A percentile compares a stretch with the other conserved stretches of the same genome.
Evolutionary conservation across 2,888 invertebrate species (phyloP).

Genomic region (Nematopogon swammerdamellus): DNA sequence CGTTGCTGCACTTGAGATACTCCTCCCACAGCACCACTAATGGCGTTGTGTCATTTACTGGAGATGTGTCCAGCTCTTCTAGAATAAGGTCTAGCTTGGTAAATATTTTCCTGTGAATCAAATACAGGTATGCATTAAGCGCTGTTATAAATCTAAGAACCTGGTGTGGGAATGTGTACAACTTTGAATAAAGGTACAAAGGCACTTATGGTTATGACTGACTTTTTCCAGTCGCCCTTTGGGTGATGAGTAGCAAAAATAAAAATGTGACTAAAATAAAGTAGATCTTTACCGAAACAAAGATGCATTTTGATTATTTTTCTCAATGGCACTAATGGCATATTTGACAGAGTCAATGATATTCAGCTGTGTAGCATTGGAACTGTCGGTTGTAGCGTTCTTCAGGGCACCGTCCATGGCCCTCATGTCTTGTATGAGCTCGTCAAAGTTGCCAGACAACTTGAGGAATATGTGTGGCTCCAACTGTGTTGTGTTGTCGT

Average conservation of each 20-base stretch:
- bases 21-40: conserved; percentile 26
- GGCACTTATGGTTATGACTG: too few species aligned
- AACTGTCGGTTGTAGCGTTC: conserved; percentile 17
- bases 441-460: conserved; percentile 30
- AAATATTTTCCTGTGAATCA: conserved; percentile 32
- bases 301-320: conserved; percentile 1
- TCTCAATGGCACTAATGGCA: conserved; percentile 20
- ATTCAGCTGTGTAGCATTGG: conserved; percentile 2
- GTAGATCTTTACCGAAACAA: background rate
- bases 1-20: conserved; percentile 22
- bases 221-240: background rate
- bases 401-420: conserved; percentile 20
- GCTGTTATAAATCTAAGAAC: too few species aligned
- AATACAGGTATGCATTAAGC: too few species aligned
- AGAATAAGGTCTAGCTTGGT: conserved; percentile 32
- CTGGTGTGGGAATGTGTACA: too few species aligned
- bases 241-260: too few species aligned
- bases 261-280: too few species aligned
- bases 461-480: conserved; percentile 33
- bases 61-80: conserved; percentile 21
- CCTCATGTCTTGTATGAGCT: conserved; percentile 24
- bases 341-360: conserved; percentile 25
- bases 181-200: too few species aligned
- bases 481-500: conserved; percentile 22
- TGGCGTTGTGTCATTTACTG: conserved; percentile 15